Evolutionary conservation across 2,888 invertebrate genomes (phyloP).

Genomic region (Mechanitis messenoides): DNA sequence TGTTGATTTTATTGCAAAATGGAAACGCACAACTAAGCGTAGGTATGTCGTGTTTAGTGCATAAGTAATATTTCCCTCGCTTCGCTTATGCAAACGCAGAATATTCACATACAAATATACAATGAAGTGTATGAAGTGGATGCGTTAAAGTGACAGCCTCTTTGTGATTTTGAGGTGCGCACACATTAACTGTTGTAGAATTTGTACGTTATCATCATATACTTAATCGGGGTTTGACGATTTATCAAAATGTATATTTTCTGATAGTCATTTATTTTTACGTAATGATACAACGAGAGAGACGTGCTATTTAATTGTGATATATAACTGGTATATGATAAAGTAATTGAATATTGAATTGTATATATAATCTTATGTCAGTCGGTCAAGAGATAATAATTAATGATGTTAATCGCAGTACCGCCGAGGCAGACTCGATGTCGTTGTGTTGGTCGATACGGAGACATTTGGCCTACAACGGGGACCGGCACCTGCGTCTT

Average conservation of each 20-base stretch:
- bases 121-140: slow-evolving; percentile 61
- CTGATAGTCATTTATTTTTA: too few species aligned
- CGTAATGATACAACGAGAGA: too few species aligned
- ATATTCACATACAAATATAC: slow-evolving; percentile 64
- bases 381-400: slow-evolving; percentile 16
- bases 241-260: too few species aligned
- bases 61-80: slow-evolving; percentile 51
- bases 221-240: too few species aligned
- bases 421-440: slow-evolving; percentile 44
- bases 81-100: slow-evolving; percentile 63
- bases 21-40: slow-evolving; percentile 49
- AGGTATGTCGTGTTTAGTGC: slow-evolving; percentile 45
- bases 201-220: too few species aligned
- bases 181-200: neutral
- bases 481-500: slow-evolving; percentile 49
- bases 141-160: slow-evolving; percentile 54
- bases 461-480: slow-evolving; percentile 37
- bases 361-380: slow-evolving; percentile 13
- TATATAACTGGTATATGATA: slow-evolving; percentile 1
- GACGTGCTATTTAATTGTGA: neutral
- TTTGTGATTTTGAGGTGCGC: neutral
- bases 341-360: slow-evolving; percentile 16
- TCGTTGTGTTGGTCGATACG: slow-evolving; percentile 28
- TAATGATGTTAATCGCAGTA: slow-evolving; percentile 21
- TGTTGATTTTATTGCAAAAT: slow-evolving; percentile 67